phyloP scores from a whole-genome alignment of 30 jellyfish, hydroid and myxozoan species.

The Rhopilema esculentum region DNA sequence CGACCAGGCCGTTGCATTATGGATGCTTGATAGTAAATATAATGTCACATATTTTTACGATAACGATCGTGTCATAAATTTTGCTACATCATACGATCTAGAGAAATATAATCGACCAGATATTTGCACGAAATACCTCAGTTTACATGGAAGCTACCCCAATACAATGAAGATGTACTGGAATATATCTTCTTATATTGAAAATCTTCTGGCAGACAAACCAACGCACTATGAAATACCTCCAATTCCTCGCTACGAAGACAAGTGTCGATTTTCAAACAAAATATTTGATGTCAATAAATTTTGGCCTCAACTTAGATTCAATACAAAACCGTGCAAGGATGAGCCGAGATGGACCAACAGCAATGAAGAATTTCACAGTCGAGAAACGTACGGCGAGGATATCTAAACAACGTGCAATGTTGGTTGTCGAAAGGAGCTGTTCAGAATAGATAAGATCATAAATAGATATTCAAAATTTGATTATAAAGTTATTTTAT shows the following conservation, averaged over 20 bases:
- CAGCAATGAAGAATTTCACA: constrained; percentile 43
- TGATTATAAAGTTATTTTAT: no score
- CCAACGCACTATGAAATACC: constrained; percentile 43
- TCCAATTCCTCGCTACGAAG: constrained; percentile 61
- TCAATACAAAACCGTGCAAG: constrained; percentile 80
- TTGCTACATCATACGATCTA: constrained; percentile 69
- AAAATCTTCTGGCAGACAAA: not conserved
- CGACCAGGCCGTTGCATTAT: constrained; percentile 94
- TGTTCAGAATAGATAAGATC: no score
- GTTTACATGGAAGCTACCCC: constrained; percentile 93
- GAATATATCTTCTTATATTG: constrained; percentile 34
- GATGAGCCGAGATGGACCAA: constrained; percentile 84
- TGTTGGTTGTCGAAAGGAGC: no score
- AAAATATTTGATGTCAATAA: constrained; percentile 61
- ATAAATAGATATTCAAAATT: no score
- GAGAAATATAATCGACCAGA: constrained; percentile 38
- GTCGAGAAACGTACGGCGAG: constrained; percentile 76
- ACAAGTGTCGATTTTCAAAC: constrained; percentile 45
- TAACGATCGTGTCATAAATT: constrained; percentile 81
- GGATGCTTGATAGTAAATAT: constrained; percentile 75
- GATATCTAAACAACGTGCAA: not conserved
- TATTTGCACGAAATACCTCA: constrained; percentile 71
- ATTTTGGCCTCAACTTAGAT: constrained; percentile 80
- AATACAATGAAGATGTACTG: constrained; percentile 77
- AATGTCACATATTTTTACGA: constrained; percentile 85